These are phyloP conservation scores for Enteromius thamalakanensis DNA, from an alignment of 2,797 vertebrate genomes.

Conservation along the genomic window DNA sequence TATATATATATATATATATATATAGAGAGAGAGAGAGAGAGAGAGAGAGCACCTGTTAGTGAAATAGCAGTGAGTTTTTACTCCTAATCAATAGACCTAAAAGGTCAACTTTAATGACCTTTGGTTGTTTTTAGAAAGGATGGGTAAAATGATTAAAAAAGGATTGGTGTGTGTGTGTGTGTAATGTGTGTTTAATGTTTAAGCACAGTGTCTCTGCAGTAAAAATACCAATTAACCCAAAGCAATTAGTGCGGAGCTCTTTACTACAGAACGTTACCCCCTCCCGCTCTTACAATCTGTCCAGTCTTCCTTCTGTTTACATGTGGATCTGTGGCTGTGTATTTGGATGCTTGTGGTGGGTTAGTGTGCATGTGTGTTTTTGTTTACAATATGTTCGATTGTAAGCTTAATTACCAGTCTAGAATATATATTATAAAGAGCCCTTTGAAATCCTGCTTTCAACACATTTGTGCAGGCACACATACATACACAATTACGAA, in stretches of 20 bases:
- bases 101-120: conserved; percentile 79
- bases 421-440: conserved; percentile 67
- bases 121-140: conserved; percentile 76
- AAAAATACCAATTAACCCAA: conserved; percentile 84
- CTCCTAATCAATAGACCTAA: conserved; percentile 69
- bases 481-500: conserved; percentile 35
- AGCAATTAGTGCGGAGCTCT: conserved; percentile 81
- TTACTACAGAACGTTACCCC: conserved; percentile 72
- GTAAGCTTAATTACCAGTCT: conserved; percentile 76
- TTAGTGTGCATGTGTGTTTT: conserved; percentile 44
- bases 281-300: conserved; percentile 56
- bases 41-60: conserved; percentile 59
- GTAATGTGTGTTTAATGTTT: conserved; percentile 76
- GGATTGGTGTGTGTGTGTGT: background rate
- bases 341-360: conserved; percentile 35
- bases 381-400: conserved; percentile 59
- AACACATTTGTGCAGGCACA: background rate
- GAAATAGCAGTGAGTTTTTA: conserved; percentile 67
- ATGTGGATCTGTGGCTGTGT: conserved; percentile 36
- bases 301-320: conserved; percentile 47
- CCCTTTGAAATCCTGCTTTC: conserved; percentile 27
- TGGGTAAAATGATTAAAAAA: conserved; percentile 64
- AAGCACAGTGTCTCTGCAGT: conserved; percentile 78
- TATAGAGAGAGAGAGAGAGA: too few species aligned
- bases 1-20: too few species aligned